phyloP scores from a whole-genome alignment of 1,140 invertebrate species.

The Zophobas morio region DNA sequence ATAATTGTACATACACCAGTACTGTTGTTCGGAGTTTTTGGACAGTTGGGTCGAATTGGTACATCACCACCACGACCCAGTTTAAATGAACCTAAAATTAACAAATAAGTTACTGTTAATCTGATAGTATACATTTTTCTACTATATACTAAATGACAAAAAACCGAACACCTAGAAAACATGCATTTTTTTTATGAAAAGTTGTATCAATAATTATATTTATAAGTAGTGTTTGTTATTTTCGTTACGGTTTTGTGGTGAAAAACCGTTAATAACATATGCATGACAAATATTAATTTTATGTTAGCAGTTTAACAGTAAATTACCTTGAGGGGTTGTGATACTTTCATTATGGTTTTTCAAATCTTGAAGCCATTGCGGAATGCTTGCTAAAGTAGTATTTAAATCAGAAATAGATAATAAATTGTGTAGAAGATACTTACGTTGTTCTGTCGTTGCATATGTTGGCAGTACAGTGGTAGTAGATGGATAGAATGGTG shows the following conservation, averaged over 20 bases:
- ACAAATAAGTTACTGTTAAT: not conserved
- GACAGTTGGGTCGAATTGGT: not conserved
- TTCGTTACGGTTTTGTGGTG: no score
- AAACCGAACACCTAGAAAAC: no score
- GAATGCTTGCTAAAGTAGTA: not conserved
- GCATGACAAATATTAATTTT: no score
- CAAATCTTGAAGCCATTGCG: slow-evolving; percentile 3
- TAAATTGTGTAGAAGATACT: no score
- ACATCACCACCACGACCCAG: slow-evolving; percentile 2
- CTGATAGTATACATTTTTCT: not conserved
- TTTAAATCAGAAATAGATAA: not conserved
- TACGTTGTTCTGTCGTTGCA: no score
- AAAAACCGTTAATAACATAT: no score
- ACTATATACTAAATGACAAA: no score
- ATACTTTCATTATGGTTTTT: slow-evolving; percentile 13
- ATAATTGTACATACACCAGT: slow-evolving; percentile 27
- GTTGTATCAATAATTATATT: no score
- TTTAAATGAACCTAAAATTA: slow-evolving; percentile 25
- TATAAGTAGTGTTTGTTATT: no score
- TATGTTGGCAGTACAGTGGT: no score
- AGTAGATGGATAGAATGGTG: no score
- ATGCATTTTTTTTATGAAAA: no score
- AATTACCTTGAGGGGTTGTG: slow-evolving; percentile 13
- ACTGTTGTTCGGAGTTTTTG: slow-evolving; percentile 22
- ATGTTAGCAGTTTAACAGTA: not conserved